Conservation (phyloP, 2,888 invertebrate species). For the Habroteleia sp. region DNA sequence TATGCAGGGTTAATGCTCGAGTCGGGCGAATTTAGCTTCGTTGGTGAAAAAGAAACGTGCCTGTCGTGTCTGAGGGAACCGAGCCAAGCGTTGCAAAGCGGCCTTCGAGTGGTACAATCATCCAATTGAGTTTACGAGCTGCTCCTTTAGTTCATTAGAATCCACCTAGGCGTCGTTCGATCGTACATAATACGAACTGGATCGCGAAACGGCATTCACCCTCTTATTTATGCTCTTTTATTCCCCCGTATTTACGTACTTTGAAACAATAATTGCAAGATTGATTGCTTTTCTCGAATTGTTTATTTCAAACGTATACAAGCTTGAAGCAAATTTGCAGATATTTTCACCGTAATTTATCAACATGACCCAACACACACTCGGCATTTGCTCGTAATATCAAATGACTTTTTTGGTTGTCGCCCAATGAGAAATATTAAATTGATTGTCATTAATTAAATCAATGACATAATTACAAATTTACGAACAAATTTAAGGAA, state of each 20-base stretch:
- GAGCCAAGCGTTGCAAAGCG: conserved; percentile 51
- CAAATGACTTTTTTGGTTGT: too few species aligned
- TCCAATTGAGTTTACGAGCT: conserved; percentile 62
- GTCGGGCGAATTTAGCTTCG: conserved; percentile 54
- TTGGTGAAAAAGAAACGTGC: conserved; percentile 56
- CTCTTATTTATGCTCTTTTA: conserved; percentile 18
- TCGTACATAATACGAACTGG: conserved; percentile 51
- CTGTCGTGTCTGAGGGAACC: conserved; percentile 50
- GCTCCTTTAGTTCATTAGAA: conserved; percentile 62
- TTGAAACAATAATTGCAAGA: conserved; percentile 12
- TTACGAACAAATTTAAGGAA: too few species aligned
- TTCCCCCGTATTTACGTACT: conserved; percentile 23
- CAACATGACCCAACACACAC: too few species aligned
- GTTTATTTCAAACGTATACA: not conserved
- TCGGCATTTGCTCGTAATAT: too few species aligned
- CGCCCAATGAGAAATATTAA: too few species aligned
- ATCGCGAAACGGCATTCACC: conserved; percentile 42
- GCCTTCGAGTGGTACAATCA: conserved; percentile 60
- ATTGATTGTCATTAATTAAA: too few species aligned
- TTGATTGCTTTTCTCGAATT: not conserved
- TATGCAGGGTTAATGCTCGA: conserved; percentile 56
- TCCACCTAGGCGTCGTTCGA: conserved; percentile 51
- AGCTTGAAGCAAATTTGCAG: too few species aligned
- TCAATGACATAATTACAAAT: too few species aligned
- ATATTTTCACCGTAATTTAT: too few species aligned